These are phyloP conservation scores for Ochotona curzoniae DNA, from an alignment of 2,113 vertebrate species.

Conservation along the genomic window DNA sequence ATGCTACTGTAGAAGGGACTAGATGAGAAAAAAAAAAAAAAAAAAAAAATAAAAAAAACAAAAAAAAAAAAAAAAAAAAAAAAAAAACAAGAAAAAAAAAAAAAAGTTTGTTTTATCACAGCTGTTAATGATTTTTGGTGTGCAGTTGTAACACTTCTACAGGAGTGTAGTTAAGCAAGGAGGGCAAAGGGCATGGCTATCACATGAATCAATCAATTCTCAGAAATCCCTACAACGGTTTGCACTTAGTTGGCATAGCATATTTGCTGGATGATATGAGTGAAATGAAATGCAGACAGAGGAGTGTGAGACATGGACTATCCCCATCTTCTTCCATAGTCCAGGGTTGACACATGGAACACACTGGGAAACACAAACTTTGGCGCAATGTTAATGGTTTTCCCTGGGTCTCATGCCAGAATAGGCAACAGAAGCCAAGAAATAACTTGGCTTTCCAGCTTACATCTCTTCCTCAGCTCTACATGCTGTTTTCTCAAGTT, in stretches of 20 bases:
- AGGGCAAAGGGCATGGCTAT: neutral
- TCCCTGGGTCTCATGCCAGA: neutral
- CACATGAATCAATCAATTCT: neutral
- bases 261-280: conserved; percentile 10
- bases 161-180: neutral
- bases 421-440: neutral
- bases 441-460: neutral
- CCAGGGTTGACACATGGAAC: neutral
- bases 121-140: neutral
- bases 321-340: neutral
- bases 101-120: neutral
- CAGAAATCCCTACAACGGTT: neutral
- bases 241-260: neutral
- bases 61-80: too few species aligned
- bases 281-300: conserved; percentile 15
- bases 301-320: neutral
- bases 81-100: too few species aligned
- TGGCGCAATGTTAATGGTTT: neutral
- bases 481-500: neutral
- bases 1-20: neutral
- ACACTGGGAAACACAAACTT: neutral
- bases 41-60: too few species aligned
- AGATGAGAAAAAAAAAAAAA: too few species aligned
- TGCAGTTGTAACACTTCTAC: neutral
- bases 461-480: neutral